Conservation (phyloP, 2,888 invertebrate genomes). For the Ophion ellenae region DNA sequence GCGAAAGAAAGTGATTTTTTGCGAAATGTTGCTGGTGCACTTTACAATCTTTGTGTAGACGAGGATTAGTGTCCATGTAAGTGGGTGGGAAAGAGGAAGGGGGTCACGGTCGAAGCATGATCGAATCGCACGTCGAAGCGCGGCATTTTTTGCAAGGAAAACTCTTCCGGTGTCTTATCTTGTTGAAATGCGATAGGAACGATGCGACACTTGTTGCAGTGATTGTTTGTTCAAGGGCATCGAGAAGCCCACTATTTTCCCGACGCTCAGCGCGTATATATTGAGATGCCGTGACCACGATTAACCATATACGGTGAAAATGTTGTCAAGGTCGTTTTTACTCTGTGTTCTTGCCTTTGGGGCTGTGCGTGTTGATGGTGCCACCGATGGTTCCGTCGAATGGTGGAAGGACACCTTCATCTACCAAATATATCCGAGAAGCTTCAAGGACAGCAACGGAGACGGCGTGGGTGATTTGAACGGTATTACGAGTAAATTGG, state of each 20-base stretch:
- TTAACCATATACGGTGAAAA: conserved; percentile 16
- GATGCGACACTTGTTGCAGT: neutral
- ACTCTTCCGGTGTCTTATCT: conserved; percentile 9
- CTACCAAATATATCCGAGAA: conserved; percentile 95
- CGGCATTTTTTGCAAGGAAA: neutral
- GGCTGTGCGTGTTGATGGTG: conserved; percentile 28
- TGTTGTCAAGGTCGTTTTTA: conserved; percentile 49
- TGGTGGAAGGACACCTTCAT: conserved; percentile 94
- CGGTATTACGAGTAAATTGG: conserved; percentile 83
- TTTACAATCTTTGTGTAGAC: neutral
- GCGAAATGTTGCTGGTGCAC: neutral
- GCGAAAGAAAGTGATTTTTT: neutral
- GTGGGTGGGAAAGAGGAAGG: neutral
- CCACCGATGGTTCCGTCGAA: conserved; percentile 80
- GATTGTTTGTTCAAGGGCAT: neutral
- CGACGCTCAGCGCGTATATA: conserved; percentile 39
- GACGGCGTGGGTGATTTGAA: conserved; percentile 78
- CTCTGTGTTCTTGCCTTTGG: conserved; percentile 52
- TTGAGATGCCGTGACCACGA: neutral
- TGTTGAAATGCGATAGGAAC: neutral
- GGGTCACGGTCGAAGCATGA: neutral
- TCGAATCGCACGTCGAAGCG: neutral
- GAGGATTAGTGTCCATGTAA: neutral
- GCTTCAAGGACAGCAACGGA: conserved; percentile 92
- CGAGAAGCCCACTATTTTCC: conserved; percentile 1